These are phyloP conservation scores for Drosophila leonis DNA, from an alignment of 2,888 invertebrate species.

Conservation along the genomic window DNA sequence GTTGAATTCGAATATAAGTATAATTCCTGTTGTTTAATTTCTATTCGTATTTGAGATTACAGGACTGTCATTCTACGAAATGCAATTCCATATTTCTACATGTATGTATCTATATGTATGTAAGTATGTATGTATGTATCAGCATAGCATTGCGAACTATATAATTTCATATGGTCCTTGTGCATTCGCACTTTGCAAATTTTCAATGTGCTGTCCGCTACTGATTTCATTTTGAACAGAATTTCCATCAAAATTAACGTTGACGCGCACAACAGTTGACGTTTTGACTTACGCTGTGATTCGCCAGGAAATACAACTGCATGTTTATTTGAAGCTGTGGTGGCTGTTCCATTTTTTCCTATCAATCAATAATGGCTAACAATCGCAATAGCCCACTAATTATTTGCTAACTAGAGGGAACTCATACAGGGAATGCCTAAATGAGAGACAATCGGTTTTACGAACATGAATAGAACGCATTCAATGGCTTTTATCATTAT, in stretches of 20 bases:
- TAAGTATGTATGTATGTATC: too few species aligned
- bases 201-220: background rate
- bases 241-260: background rate
- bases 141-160: too few species aligned
- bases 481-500: background rate
- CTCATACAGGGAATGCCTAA: background rate
- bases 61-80: too few species aligned
- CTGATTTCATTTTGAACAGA: too few species aligned
- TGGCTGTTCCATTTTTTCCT: background rate
- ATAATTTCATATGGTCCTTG: background rate
- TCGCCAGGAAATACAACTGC: background rate
- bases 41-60: too few species aligned
- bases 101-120: too few species aligned
- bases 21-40: too few species aligned
- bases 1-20: too few species aligned
- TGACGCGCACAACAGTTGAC: background rate
- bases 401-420: slow-evolving; percentile 1
- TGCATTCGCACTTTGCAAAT: background rate
- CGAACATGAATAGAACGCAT: background rate
- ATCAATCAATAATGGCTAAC: background rate
- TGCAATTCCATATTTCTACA: background rate
- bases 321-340: too few species aligned
- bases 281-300: background rate
- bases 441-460: background rate
- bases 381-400: background rate